Percentiles rank a stretch among this genome's conserved stretches.
Evolutionary conservation across 2,113 vertebrate species (phyloP).

Genomic region (Mirounga angustirostris): DNA sequence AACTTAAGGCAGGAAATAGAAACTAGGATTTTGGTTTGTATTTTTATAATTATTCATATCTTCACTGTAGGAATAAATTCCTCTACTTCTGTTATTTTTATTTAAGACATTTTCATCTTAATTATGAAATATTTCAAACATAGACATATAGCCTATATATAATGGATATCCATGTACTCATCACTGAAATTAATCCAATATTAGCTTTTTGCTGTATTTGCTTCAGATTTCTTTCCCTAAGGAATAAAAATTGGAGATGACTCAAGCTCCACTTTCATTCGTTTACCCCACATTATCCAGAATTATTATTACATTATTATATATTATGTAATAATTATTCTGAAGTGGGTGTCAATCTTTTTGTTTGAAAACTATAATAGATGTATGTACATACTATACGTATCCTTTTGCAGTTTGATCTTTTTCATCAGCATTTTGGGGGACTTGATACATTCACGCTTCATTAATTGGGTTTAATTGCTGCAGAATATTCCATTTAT

Average conservation of each 20-base stretch:
- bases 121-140: background rate
- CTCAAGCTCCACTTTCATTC: background rate
- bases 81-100: background rate
- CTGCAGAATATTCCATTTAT: background rate
- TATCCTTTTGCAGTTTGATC: background rate
- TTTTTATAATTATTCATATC: background rate
- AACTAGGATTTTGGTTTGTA: background rate
- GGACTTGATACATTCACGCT: background rate
- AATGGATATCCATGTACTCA: background rate
- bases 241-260: slow-evolving; percentile 25
- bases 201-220: background rate
- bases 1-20: background rate
- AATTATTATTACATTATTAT: background rate
- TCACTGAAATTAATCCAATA: background rate
- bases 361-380: background rate
- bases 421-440: background rate
- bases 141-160: background rate
- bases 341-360: slow-evolving; percentile 6
- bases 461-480: slow-evolving; percentile 14
- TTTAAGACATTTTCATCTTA: background rate
- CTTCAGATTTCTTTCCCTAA: background rate
- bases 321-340: background rate
- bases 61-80: background rate
- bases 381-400: background rate
- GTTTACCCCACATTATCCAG: background rate